Evolutionary conservation across 2,797 vertebrate genomes (phyloP).

Genomic region (Percopsis omiscomaycus): DNA sequence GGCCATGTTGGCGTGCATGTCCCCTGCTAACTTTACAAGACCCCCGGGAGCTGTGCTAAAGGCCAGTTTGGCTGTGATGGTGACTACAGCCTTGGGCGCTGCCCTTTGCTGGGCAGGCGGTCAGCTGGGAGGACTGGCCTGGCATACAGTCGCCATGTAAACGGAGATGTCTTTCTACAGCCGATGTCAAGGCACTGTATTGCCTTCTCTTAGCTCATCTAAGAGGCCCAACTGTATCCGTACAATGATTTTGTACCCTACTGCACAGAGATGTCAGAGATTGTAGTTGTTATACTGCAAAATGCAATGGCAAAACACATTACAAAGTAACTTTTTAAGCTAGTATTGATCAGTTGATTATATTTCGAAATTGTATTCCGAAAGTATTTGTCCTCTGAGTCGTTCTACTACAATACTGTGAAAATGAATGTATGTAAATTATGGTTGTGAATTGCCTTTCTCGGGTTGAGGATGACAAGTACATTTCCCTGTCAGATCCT

Average conservation of each 20-base stretch:
- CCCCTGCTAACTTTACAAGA: slow-evolving; percentile 83
- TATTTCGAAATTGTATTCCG: slow-evolving; percentile 12
- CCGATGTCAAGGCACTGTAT: slow-evolving; percentile 56
- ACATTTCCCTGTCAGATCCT: slow-evolving; percentile 29
- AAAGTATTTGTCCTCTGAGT: slow-evolving; percentile 8
- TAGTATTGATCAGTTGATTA: slow-evolving; percentile 39
- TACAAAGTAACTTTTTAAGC: slow-evolving; percentile 8
- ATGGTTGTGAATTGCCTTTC: slow-evolving; percentile 24
- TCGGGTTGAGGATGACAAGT: slow-evolving; percentile 23
- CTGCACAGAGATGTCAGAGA: slow-evolving; percentile 72
- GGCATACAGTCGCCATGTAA: slow-evolving; percentile 64
- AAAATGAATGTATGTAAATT: slow-evolving; percentile 34
- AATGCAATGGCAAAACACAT: slow-evolving; percentile 12
- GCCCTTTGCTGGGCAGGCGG: slow-evolving; percentile 73
- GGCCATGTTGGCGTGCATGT: slow-evolving; percentile 87
- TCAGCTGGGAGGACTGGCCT: slow-evolving; percentile 59
- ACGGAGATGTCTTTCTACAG: slow-evolving; percentile 23
- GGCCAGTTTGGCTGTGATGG: slow-evolving; percentile 81
- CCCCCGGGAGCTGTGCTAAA: slow-evolving; percentile 87
- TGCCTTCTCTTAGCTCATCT: slow-evolving; percentile 43
- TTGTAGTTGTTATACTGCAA: slow-evolving; percentile 17
- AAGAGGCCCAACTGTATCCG: slow-evolving; percentile 36
- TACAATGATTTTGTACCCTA: slow-evolving; percentile 45
- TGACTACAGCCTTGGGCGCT: slow-evolving; percentile 69
- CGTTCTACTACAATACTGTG: slow-evolving; percentile 25